Percentiles rank a stretch among this genome's conserved stretches.
Evolutionary conservation across 2,888 invertebrate genomes (phyloP).

Genomic region (Ctena decussata): DNA sequence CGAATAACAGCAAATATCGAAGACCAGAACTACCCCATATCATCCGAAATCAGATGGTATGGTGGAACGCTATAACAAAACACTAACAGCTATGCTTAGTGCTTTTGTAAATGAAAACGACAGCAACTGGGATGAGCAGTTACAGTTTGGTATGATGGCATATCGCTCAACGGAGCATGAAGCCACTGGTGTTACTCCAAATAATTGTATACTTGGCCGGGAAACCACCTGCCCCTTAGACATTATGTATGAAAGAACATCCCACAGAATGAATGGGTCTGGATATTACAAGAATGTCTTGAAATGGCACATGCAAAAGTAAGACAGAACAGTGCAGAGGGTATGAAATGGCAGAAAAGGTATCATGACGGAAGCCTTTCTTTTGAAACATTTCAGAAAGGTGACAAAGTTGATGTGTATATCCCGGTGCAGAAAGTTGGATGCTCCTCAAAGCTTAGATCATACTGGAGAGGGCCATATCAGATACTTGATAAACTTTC

Average conservation of each 20-base stretch:
- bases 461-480: slow-evolving; percentile 29
- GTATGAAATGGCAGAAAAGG: slow-evolving; percentile 33
- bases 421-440: slow-evolving; percentile 16
- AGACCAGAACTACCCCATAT: too few species aligned
- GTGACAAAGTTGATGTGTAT: slow-evolving; percentile 25
- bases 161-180: slow-evolving; percentile 42
- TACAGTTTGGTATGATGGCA: slow-evolving; percentile 40
- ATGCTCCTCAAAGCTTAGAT: slow-evolving; percentile 13
- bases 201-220: slow-evolving; percentile 31
- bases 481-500: too few species aligned
- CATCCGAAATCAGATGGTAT: too few species aligned
- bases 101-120: slow-evolving; percentile 40
- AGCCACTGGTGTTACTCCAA: slow-evolving; percentile 37
- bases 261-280: slow-evolving; percentile 35
- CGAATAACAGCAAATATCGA: too few species aligned
- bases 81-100: slow-evolving; percentile 43
- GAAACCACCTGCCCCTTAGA: slow-evolving; percentile 23
- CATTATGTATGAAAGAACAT: slow-evolving; percentile 1
- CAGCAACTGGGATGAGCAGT: slow-evolving; percentile 49
- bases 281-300: slow-evolving; percentile 36
- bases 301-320: slow-evolving; percentile 33
- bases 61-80: too few species aligned
- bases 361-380: too few species aligned
- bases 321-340: slow-evolving; percentile 7
- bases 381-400: slow-evolving; percentile 8